Base-by-base conservation (phyloP, 2,797 vertebrate species). In the Passerculus sandwichensis region DNA sequence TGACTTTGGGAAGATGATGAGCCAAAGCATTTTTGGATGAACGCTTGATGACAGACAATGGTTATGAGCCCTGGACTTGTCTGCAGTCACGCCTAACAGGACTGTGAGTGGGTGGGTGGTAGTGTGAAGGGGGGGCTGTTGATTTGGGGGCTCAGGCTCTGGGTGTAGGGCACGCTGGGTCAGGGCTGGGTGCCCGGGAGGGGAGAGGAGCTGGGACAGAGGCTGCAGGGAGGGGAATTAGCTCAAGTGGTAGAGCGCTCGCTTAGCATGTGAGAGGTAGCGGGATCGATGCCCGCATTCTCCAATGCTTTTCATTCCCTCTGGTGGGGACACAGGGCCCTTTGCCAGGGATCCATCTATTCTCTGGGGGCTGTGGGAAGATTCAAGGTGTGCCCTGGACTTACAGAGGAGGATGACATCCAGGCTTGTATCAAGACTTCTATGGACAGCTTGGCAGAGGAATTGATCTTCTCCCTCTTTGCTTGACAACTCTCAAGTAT, bases 231-330 rank as follows among this genome's bases (percentile, higher is more conserved):
- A 32, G 48, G 79, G 81, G 51, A 84, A 84, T 84, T 84, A 74
- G 81, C 60, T 84, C 86, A 93, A 89, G 44, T 92, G 78, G 95
- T 95, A 95, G 91, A 94, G 92, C 26, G 36, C 94, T 96, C 11
- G 36, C 91, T 95, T 95, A 88, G 95, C 93, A 96, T 96, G 94
- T 23, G 91, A 96, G 95, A 94, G 89, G 98, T n/a, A 98, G 98
- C 15, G 79, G 97, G 98, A 98, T 98, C 95, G 93, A 98, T 98
- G 96, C 98, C 98, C 47, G 96, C 97, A 97, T 98, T 98, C 97
- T 98, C 97, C 97, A 98, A 1, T 0, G 38, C 48, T 85, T 47
- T 47, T 47, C 45, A 47, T 47, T 47, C 22, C 45, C 22, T n/a
- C 15, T 48, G 47, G 23, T 36, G 36, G 36, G 36, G 36, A 36